phyloP scores from a whole-genome alignment of 2,797 vertebrate genomes.

The Serranus cabrilla region DNA sequence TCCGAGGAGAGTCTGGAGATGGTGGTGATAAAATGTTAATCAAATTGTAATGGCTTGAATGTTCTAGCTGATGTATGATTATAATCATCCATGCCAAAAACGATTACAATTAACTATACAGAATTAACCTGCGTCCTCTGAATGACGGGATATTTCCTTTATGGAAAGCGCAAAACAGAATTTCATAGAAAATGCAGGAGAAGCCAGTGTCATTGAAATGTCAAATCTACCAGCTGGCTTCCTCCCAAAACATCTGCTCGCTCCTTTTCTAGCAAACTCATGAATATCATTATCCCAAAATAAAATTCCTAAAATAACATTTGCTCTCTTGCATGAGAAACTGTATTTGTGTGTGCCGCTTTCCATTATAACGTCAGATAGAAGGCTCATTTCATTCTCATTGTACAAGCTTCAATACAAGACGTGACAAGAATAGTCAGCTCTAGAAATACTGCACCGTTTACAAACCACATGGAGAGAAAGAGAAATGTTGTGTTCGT shows the following conservation, averaged over 20 bases:
- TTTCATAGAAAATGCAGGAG: conserved; percentile 9
- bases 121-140: conserved; percentile 12
- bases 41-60: conserved; percentile 33
- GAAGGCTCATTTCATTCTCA: conserved; percentile 35
- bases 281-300: conserved; percentile 52
- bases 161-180: conserved; percentile 1
- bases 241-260: conserved; percentile 18
- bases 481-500: conserved; percentile 3
- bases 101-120: background rate
- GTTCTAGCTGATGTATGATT: conserved; percentile 23
- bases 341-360: conserved; percentile 6
- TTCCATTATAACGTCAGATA: conserved; percentile 15
- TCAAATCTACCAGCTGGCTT: conserved; percentile 7
- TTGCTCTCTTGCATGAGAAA: conserved; percentile 22
- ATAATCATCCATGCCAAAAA: conserved; percentile 20
- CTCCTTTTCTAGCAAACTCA: conserved; percentile 32
- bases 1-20: conserved; percentile 31
- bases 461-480: conserved; percentile 19
- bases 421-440: conserved; percentile 38
- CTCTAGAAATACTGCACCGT: background rate
- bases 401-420: conserved; percentile 28
- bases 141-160: background rate
- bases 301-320: conserved; percentile 37
- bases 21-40: conserved; percentile 40
- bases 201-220: conserved; percentile 12